Conservation (phyloP, 2,113 vertebrate species). For the Pipra filicauda region DNA sequence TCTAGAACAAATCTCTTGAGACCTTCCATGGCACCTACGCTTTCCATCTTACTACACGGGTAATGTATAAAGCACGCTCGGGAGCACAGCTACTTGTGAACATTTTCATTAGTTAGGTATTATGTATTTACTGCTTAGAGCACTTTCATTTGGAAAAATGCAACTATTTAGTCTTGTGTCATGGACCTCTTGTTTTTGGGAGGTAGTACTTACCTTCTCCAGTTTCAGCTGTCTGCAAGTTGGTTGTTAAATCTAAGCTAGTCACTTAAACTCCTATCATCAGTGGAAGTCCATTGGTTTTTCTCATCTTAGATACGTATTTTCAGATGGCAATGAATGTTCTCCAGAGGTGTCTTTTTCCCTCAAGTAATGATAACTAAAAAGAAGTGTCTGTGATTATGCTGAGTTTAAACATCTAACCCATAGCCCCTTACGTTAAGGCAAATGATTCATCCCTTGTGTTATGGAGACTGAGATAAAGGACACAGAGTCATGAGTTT, state of each 20-base stretch:
- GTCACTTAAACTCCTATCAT: background rate
- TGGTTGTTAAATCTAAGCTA: background rate
- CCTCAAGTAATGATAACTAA: background rate
- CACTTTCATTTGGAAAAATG: background rate
- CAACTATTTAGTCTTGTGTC: background rate
- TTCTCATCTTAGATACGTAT: background rate
- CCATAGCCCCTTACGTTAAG: background rate
- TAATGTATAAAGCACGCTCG: accelerated
- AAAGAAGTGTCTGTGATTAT: background rate
- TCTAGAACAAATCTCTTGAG: background rate
- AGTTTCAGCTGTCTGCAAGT: background rate
- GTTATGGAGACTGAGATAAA: background rate
- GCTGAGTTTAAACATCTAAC: background rate
- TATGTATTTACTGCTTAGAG: background rate
- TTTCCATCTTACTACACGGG: background rate
- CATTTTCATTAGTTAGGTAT: background rate
- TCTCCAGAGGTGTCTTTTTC: background rate
- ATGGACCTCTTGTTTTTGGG: background rate
- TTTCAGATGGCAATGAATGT: background rate
- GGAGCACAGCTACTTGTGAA: background rate
- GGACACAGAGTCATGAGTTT: background rate
- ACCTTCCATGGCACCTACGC: background rate
- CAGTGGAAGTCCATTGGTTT: background rate
- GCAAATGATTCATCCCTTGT: background rate
- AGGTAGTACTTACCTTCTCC: background rate